A percentile compares a stretch with the other conserved stretches of the same genome.
Conservation (phyloP, 37 sponge, comb jelly and placozoan species). For the Chondrosia reniformis region DNA sequence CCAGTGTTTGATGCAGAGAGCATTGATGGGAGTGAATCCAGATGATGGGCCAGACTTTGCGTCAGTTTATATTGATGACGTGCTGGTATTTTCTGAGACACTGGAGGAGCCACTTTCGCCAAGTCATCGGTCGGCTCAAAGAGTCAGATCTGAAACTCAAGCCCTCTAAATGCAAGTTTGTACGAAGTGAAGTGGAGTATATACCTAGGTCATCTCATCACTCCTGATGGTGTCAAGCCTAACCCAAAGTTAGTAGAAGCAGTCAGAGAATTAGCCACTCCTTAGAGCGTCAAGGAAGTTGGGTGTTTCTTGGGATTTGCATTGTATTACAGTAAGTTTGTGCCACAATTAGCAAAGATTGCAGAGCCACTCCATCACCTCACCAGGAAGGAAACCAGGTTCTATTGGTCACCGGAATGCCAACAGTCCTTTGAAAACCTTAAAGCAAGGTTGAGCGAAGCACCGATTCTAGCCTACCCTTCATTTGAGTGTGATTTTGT, state of each 20-base stretch:
- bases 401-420: constrained; percentile 13
- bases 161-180: constrained; percentile 27
- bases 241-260: constrained; percentile 2
- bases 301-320: constrained; percentile 34
- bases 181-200: constrained; percentile 21
- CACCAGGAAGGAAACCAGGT: constrained; percentile 1
- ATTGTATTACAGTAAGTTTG: constrained; percentile 15
- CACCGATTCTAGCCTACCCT: constrained; percentile 32
- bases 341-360: constrained; percentile 13
- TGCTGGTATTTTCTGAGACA: constrained; percentile 35
- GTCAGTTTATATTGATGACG: constrained; percentile 46
- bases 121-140: neutral
- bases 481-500: constrained; percentile 13
- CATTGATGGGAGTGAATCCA: constrained; percentile 38
- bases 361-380: constrained; percentile 23
- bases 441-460: constrained; percentile 5
- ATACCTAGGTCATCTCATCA: constrained; percentile 30
- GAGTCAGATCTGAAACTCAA: constrained; percentile 18
- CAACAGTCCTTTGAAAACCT: constrained; percentile 13
- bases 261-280: neutral
- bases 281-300: neutral
- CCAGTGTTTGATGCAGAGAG: constrained; percentile 49
- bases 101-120: constrained; percentile 17
- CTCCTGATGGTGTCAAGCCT: constrained; percentile 18
- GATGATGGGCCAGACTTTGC: constrained; percentile 19